Conservation (phyloP, 2,113 vertebrate genomes). For the Balaeniceps rex region DNA sequence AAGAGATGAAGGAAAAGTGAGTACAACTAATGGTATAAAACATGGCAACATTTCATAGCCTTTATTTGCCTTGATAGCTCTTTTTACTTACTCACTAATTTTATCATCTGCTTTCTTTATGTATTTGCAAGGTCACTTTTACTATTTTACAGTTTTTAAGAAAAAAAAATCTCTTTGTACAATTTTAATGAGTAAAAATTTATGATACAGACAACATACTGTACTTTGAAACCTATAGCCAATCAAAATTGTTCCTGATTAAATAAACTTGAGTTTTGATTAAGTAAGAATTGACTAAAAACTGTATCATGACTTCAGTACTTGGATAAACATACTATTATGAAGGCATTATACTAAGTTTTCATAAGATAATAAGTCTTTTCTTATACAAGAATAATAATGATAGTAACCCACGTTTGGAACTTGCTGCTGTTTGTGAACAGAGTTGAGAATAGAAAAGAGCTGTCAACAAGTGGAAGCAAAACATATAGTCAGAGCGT, state of each 20-base stretch:
- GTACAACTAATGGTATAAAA: slow-evolving; percentile 46
- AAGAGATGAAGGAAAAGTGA: slow-evolving; percentile 97
- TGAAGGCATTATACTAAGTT: not conserved
- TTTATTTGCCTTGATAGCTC: not conserved
- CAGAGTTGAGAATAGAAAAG: not conserved
- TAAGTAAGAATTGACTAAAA: not conserved
- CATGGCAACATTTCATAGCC: not conserved
- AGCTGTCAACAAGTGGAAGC: not conserved
- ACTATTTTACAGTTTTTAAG: not conserved
- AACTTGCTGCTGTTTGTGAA: not conserved
- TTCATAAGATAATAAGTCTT: not conserved
- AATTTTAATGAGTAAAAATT: not conserved
- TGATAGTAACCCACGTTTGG: not conserved
- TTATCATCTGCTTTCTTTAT: not conserved
- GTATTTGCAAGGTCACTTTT: not conserved
- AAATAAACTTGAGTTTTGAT: not conserved
- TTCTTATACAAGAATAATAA: not conserved
- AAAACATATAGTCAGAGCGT: not conserved
- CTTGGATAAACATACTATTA: not conserved
- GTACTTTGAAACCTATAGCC: not conserved
- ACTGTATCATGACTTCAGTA: not conserved
- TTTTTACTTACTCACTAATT: not conserved
- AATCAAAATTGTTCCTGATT: not conserved
- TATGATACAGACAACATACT: not conserved
- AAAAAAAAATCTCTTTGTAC: not conserved